Conservation (phyloP, 2,797 vertebrate species). For the Siniperca scherzeri region DNA sequence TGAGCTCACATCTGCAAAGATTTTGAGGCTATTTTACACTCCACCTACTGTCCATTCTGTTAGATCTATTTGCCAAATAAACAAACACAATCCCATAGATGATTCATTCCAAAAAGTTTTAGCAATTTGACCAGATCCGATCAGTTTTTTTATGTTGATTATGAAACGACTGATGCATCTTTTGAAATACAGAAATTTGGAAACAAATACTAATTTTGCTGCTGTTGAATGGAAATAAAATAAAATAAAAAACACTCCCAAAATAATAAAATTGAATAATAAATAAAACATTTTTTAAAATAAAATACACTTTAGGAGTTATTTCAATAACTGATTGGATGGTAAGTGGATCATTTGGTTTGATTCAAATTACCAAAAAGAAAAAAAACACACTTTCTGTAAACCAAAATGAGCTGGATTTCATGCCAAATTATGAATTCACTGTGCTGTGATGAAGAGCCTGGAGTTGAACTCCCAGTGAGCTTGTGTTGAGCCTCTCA, state of each 20-base stretch:
- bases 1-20: conserved; percentile 25
- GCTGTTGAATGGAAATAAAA: conserved; percentile 1
- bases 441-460: conserved; percentile 12
- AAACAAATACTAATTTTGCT: neutral
- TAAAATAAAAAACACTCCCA: neutral
- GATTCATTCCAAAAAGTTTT: conserved; percentile 11
- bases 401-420: conserved; percentile 5
- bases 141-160: conserved; percentile 20
- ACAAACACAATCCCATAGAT: neutral
- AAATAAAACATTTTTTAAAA: neutral
- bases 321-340: neutral
- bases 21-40: conserved; percentile 17
- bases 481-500: conserved; percentile 19
- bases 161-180: conserved; percentile 15
- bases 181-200: neutral
- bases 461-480: conserved; percentile 32
- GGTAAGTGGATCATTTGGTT: neutral
- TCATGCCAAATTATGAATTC: conserved; percentile 34
- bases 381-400: neutral
- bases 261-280: neutral
- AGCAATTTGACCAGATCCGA: conserved; percentile 2
- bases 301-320: neutral
- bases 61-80: conserved; percentile 20
- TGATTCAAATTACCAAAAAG: neutral
- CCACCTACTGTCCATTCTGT: conserved; percentile 22